Evolutionary conservation across 2,888 invertebrate genomes (phyloP).

Genomic region (Mamestra brassicae): DNA sequence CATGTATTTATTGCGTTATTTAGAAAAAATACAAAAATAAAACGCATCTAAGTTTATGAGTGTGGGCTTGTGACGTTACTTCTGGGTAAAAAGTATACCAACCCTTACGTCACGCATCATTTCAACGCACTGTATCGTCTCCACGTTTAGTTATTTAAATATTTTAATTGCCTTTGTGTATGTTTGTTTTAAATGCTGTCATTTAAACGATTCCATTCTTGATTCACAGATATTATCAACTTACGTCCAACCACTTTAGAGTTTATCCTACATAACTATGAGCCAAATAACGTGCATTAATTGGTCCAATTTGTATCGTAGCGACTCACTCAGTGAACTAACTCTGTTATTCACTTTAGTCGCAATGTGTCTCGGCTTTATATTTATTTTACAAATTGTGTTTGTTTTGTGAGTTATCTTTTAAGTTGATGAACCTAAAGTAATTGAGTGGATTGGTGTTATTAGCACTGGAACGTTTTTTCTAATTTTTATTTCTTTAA

Average conservation of each 20-base stretch:
- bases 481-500: too few species aligned
- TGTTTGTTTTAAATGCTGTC: too few species aligned
- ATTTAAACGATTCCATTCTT: background rate
- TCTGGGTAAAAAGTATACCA: too few species aligned
- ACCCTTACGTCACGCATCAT: too few species aligned
- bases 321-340: slow-evolving; percentile 65
- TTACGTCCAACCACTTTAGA: background rate
- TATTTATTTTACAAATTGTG: slow-evolving; percentile 19
- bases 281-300: slow-evolving; percentile 76
- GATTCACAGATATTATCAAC: too few species aligned
- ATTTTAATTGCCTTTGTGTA: too few species aligned
- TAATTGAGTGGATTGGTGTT: slow-evolving; percentile 13
- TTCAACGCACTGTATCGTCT: too few species aligned
- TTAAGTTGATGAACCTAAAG: slow-evolving; percentile 19
- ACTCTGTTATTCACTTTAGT: slow-evolving; percentile 59
- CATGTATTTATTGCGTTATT: too few species aligned
- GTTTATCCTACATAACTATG: slow-evolving; percentile 7
- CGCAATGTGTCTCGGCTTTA: slow-evolving; percentile 22
- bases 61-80: too few species aligned
- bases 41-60: too few species aligned
- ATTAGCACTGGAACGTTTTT: background rate
- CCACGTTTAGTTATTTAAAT: too few species aligned
- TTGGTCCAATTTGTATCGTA: slow-evolving; percentile 76
- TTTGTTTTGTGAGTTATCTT: slow-evolving; percentile 29
- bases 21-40: too few species aligned